Evolutionary conservation across 2,888 invertebrate genomes (phyloP), one percentile per base, ranked within the genome.

Genomic region (Serrognathus titanus): DNA sequence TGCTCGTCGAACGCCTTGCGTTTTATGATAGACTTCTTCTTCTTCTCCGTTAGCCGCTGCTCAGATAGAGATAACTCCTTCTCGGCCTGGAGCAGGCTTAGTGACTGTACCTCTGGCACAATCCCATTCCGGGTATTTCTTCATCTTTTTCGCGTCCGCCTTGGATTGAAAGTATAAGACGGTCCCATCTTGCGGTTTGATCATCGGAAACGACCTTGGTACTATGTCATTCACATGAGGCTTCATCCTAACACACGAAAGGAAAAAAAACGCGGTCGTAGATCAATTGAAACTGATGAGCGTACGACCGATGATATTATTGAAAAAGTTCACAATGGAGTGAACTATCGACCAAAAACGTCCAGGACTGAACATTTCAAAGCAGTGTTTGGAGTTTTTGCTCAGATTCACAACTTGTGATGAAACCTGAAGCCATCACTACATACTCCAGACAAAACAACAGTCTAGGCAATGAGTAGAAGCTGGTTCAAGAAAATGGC

Each of bases 91-190:
- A 54, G 36, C 36, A 57, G 37, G 9, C 50, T 53, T 55, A 3
- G 82, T 80, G 48, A 81, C 80, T 0, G 85, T 83, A 0, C 81
- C 81, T 1, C 83, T 81, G 0, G 83, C 80, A 0, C 81, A 75
- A 65, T 85, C 85, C 84, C 85, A 85, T 78, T 82, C 82, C 68
- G 85, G 85, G 72, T 82, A 82, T 67, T 82, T 82, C 68, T 49
- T 57, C 9, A 38, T 38, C 13, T 50, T 31, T 3, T 39, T 35
- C 6, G 49, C 31, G n/a, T 57, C 36, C 11, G 53, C 11, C 47
- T 53, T 57, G 3, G 57, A 57, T 11, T 43, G 40, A 9, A 57
- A 38, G 13, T 57, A 57, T 16, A 37, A 24, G 5, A 50, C 53
- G n/a, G 31, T 46, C 3, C 35, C 57, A 3, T 36, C 41, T 13